These are phyloP conservation scores for Xylota segnis DNA, from an alignment of 2,888 invertebrate species.

Conservation along the genomic window DNA sequence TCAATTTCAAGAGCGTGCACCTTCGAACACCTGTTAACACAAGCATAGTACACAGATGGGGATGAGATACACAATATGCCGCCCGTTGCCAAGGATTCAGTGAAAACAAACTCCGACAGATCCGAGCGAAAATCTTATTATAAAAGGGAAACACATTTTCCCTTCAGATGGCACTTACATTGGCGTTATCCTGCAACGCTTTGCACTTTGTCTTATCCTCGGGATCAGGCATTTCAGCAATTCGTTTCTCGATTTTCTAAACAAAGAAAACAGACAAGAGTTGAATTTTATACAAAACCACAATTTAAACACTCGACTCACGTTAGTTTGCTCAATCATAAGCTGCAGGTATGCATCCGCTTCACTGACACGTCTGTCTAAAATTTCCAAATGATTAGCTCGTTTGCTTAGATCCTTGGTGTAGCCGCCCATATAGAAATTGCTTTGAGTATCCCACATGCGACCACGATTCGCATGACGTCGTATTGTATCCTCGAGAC, in stretches of 20 bases:
- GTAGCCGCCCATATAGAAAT: constrained; percentile 83
- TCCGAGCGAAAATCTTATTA: not conserved
- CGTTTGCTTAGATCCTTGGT: constrained; percentile 85
- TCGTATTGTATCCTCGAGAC: constrained; percentile 96
- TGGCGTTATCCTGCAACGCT: constrained; percentile 90
- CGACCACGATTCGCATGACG: constrained; percentile 89
- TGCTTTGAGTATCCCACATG: constrained; percentile 83
- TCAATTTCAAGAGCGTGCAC: constrained; percentile 37
- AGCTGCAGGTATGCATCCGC: constrained; percentile 98
- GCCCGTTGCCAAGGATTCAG: constrained; percentile 73
- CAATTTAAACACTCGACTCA: constrained; percentile 82
- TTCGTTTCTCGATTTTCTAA: constrained; percentile 89
- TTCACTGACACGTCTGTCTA: constrained; percentile 96
- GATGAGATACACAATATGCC: constrained; percentile 1
- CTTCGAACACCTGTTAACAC: constrained; percentile 61
- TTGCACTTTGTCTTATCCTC: constrained; percentile 89
- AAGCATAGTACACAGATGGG: constrained; percentile 11
- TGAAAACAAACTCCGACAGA: constrained; percentile 76
- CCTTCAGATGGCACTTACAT: constrained; percentile 86
- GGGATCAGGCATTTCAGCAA: constrained; percentile 88
- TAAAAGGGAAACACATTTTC: not conserved
- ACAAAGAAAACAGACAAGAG: constrained; percentile 40
- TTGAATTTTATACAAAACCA: constrained; percentile 46
- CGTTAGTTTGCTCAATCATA: constrained; percentile 96
- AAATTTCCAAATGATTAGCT: constrained; percentile 87